Base-by-base conservation (phyloP, 2,113 vertebrate species). In the Echinops telfairi region DNA sequence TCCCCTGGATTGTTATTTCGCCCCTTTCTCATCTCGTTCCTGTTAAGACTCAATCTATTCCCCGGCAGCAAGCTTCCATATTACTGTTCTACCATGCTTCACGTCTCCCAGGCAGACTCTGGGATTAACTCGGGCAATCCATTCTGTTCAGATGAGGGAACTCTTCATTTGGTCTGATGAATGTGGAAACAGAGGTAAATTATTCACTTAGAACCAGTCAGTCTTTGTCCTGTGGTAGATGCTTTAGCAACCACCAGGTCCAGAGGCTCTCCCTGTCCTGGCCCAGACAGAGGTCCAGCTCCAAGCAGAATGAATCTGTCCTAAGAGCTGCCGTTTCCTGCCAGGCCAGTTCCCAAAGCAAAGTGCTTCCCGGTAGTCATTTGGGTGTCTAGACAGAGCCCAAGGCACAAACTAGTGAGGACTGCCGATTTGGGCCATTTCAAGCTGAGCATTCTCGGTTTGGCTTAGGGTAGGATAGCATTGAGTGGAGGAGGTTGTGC, bases 51-150 rank as follows among this genome's bases (percentile, higher is more conserved):
- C 83, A 89, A 80, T 96, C 40, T 89, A 90, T 93, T 91, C 93
- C 85, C 86, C 88, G 71, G 90, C 82, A 89, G 95, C 64, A 31
- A 90, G 79, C 57, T 93, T 83, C 83, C 88, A 31, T 82, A 86
- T 93, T 88, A 78, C 92, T 96, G 95, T 93, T 80, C 79, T 90
- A 70, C 68, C 79, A 83, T 86, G 92, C 94, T 96, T 96, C 95
- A 86, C 90, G 95, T 94, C 73, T 92, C 77, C 68, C 80, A 90
- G 88, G 93, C 94, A 94, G 88, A 92, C 88, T 88, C 96, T 86
- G 83, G 92, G 94, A 96, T 95, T 95, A 95, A 68, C 92, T 62
- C 14, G 7, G 88, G 83, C 80, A 25, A 93, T 95, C 88, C 71
- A 23, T 92, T 95, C 71, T 94, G 90, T 84, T 96, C 90, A 80